phyloP scores from a whole-genome alignment of 2,888 invertebrate species.

The Diaperis boleti region DNA sequence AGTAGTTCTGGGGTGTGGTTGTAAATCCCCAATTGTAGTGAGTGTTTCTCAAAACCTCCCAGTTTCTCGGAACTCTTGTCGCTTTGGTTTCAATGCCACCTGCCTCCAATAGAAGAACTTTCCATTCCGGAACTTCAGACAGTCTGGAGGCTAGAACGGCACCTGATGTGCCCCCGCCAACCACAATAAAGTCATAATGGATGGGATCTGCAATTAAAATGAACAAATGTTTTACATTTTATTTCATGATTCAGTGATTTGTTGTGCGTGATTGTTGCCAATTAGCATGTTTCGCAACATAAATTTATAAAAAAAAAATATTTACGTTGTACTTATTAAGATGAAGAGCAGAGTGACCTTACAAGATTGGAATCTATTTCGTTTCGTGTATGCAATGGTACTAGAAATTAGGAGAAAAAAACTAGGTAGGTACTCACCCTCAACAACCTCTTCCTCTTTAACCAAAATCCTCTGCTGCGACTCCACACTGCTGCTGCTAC shows the following conservation, averaged over 20 bases:
- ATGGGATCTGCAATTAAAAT: slow-evolving; percentile 24
- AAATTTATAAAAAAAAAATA: no score
- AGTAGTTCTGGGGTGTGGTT: slow-evolving; percentile 68
- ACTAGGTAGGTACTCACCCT: no score
- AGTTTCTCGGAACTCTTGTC: slow-evolving; percentile 67
- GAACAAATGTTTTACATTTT: no score
- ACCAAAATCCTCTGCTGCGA: background rate
- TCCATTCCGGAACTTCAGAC: slow-evolving; percentile 66
- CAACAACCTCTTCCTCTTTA: background rate
- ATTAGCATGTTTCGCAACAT: background rate
- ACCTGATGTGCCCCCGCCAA: slow-evolving; percentile 67
- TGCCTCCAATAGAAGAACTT: slow-evolving; percentile 69
- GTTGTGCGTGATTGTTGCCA: background rate
- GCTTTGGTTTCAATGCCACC: slow-evolving; percentile 67
- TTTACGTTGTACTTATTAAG: no score
- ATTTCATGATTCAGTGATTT: background rate
- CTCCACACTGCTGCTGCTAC: slow-evolving; percentile 36
- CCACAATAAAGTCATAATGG: slow-evolving; percentile 63
- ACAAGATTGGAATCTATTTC: no score
- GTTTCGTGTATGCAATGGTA: no score
- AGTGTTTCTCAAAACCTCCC: slow-evolving; percentile 64
- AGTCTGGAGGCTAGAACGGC: slow-evolving; percentile 67
- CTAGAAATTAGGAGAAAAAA: no score
- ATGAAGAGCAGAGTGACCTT: no score
- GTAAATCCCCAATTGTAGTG: slow-evolving; percentile 72